Conservation (phyloP, 2,113 vertebrate genomes). For the Phrynosoma platyrhinos region DNA sequence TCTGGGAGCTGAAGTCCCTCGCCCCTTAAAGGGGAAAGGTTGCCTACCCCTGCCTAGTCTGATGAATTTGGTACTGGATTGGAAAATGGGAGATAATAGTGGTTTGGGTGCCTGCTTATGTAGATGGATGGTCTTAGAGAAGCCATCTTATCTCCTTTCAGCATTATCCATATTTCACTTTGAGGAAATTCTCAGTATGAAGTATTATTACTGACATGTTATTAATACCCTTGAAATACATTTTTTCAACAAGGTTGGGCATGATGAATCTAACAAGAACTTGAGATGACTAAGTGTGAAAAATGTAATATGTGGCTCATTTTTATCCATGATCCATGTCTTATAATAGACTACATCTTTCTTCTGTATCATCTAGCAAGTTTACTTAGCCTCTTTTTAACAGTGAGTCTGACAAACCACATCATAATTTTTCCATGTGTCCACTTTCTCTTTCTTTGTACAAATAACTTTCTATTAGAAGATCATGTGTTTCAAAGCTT, state of each 20-base stretch:
- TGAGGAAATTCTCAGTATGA: background rate
- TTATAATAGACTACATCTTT: background rate
- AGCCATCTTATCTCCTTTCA: background rate
- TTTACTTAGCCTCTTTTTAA: background rate
- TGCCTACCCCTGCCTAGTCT: too few species aligned
- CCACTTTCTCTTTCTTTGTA: background rate
- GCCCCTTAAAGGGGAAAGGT: too few species aligned
- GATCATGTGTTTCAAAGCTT: background rate
- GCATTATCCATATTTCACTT: background rate
- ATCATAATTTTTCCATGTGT: background rate
- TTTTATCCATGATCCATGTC: background rate
- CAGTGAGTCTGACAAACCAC: background rate
- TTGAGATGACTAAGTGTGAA: slow-evolving; percentile 2
- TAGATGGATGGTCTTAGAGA: background rate
- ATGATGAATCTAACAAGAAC: background rate
- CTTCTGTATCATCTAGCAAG: background rate
- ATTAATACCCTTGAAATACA: background rate
- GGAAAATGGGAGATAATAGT: background rate
- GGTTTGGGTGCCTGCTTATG: background rate
- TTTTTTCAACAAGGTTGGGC: background rate
- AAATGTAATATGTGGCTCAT: background rate
- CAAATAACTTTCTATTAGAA: background rate
- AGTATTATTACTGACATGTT: background rate
- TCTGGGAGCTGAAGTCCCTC: too few species aligned
- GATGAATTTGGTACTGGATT: background rate